Evolutionary conservation across 2,113 vertebrate genomes (phyloP).

Genomic region (Oceanodroma tethys): DNA sequence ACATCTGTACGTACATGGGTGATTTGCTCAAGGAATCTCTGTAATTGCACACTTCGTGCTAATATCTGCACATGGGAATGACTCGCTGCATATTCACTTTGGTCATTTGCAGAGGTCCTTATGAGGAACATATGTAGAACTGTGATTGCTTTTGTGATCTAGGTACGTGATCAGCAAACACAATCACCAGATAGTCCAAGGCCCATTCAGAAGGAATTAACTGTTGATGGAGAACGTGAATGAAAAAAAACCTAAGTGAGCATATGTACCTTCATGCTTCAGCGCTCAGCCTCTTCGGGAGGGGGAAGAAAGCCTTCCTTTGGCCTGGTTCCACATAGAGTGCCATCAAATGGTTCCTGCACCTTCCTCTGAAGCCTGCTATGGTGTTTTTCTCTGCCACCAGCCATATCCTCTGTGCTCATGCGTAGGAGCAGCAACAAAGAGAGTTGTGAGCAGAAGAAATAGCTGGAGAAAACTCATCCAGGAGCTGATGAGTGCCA

Average conservation of each 20-base stretch:
- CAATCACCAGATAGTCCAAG: background rate
- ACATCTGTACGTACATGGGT: background rate
- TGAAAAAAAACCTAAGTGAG: background rate
- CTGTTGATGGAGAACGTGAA: conserved; percentile 14
- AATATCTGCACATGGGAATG: background rate
- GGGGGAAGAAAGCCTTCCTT: background rate
- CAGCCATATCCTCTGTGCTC: background rate
- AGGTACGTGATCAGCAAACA: background rate
- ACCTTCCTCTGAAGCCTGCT: background rate
- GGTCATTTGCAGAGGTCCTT: conserved; percentile 40
- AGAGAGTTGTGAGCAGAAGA: background rate
- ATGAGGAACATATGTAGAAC: conserved; percentile 24
- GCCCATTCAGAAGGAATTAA: conserved; percentile 40
- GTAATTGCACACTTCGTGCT: background rate
- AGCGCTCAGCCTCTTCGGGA: background rate
- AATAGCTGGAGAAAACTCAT: background rate
- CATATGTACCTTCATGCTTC: background rate
- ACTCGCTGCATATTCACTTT: background rate
- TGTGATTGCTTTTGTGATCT: conserved; percentile 31
- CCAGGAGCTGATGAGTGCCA: background rate
- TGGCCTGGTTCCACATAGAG: background rate
- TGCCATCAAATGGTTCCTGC: background rate
- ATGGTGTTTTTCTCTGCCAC: background rate
- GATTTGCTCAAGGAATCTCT: background rate
- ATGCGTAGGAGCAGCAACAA: background rate